A percentile compares a stretch with the other conserved stretches of the same genome.
Conservation (phyloP, 2,113 vertebrate species). For the Apteryx owenii region DNA sequence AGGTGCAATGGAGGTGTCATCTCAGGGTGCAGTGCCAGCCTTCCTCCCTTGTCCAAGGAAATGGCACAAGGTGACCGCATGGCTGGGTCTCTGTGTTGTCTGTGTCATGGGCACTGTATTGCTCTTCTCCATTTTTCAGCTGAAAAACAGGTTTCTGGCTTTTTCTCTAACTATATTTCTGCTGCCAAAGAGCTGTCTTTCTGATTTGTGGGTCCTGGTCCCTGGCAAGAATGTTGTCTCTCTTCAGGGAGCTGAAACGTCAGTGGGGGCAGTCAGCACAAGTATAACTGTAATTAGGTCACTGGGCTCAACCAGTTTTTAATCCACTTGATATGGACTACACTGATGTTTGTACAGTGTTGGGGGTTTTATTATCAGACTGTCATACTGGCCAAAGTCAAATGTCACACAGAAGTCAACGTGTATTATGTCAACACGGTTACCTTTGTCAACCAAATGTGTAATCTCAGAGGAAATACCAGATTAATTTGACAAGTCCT, state of each 20-base stretch:
- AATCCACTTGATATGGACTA: neutral
- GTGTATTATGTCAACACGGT: neutral
- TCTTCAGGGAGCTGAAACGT: neutral
- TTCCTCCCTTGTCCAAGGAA: neutral
- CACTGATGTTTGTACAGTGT: neutral
- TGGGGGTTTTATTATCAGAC: neutral
- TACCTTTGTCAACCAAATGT: conserved; percentile 49
- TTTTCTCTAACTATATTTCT: neutral
- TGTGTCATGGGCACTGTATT: neutral
- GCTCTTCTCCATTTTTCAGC: neutral
- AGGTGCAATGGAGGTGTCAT: neutral
- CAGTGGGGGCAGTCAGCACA: fast-evolving
- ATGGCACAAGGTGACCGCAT: neutral
- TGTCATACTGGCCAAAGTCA: neutral
- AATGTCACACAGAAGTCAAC: neutral
- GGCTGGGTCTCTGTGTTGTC: neutral
- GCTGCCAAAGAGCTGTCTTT: neutral
- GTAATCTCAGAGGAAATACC: neutral
- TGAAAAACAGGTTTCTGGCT: neutral
- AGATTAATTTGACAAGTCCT: conserved; percentile 37
- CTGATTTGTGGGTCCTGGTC: neutral
- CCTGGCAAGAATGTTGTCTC: fast-evolving
- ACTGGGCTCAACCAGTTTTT: neutral
- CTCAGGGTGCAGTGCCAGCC: neutral
- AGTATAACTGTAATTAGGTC: neutral